Conservation (phyloP, 2,113 vertebrate species). For the Pygathrix nemaeus region DNA sequence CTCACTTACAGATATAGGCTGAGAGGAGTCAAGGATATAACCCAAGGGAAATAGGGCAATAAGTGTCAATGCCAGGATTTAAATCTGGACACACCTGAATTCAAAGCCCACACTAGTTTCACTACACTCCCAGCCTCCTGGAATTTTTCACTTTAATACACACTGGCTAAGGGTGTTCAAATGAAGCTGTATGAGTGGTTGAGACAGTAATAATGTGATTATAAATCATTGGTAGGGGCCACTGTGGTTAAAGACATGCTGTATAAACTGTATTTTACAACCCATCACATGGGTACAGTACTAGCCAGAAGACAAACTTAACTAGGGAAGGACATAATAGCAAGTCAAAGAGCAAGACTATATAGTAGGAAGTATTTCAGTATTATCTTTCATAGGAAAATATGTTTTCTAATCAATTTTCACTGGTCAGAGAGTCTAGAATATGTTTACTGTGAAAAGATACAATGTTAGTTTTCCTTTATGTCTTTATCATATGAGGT, state of each 20-base stretch:
- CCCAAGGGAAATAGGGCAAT: neutral
- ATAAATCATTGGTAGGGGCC: neutral
- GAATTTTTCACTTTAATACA: neutral
- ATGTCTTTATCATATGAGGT: neutral
- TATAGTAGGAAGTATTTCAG: neutral
- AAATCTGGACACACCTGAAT: neutral
- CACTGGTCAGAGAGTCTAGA: neutral
- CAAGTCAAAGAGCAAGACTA: neutral
- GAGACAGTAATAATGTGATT: neutral
- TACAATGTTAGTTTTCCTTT: neutral
- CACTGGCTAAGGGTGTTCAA: neutral
- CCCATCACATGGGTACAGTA: rapidly evolving
- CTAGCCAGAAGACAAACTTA: neutral
- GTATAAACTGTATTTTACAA: neutral
- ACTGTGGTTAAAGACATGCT: neutral
- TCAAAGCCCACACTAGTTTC: neutral
- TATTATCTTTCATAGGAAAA: neutral
- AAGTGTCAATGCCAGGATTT: neutral
- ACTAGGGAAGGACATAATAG: neutral
- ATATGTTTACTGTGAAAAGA: neutral
- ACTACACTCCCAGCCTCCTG: neutral
- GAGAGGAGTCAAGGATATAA: neutral
- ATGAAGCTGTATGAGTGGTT: neutral
- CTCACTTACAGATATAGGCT: neutral
- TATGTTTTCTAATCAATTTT: neutral